Conservation (phyloP, 2,888 invertebrate species). For the Eupithecia subumbrata region DNA sequence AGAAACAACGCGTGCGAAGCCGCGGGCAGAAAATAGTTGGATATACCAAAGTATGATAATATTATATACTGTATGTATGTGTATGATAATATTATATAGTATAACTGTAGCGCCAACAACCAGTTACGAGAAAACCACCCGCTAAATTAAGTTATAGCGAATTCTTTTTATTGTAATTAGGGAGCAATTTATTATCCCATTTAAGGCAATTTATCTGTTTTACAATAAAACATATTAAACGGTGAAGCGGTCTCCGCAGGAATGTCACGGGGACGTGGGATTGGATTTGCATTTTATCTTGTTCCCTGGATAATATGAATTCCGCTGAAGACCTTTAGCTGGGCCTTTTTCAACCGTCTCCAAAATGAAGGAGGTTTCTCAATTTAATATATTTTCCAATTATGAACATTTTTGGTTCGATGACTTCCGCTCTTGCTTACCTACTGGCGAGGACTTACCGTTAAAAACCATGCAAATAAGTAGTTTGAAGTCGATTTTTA, state of each 20-base stretch:
- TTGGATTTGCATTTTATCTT: constrained; percentile 1
- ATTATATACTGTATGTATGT: too few species aligned
- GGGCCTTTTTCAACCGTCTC: background rate
- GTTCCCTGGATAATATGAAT: background rate
- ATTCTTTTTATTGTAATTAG: background rate
- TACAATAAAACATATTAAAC: background rate
- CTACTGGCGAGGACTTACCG: too few species aligned
- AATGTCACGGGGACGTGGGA: background rate
- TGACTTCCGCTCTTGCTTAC: too few species aligned
- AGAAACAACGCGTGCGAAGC: too few species aligned
- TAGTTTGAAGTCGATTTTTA: too few species aligned
- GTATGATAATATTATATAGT: too few species aligned
- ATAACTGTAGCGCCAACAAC: too few species aligned
- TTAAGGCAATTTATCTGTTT: background rate
- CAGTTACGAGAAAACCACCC: background rate
- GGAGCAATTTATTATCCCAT: background rate
- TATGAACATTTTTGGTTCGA: too few species aligned
- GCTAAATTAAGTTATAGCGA: background rate
- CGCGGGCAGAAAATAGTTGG: too few species aligned
- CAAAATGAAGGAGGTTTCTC: background rate
- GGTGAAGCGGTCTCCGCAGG: background rate
- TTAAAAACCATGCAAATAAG: too few species aligned
- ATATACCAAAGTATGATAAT: too few species aligned
- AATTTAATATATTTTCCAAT: background rate
- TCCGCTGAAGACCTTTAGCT: background rate